Conservation (phyloP, 2,113 vertebrate genomes). For the Crypturellus undulatus region DNA sequence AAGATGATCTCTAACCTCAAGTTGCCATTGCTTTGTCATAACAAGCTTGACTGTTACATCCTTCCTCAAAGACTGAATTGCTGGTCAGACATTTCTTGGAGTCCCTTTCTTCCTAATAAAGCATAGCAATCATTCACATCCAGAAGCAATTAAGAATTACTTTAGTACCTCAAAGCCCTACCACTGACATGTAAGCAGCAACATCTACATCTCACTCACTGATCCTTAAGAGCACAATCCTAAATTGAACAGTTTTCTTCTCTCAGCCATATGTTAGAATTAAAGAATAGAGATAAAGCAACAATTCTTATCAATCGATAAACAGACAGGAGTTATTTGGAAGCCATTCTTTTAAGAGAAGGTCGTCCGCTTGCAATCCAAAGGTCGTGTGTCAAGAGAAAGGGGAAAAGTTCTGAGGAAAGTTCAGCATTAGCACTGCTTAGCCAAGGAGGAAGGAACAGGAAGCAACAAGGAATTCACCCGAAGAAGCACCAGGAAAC, state of each 20-base stretch:
- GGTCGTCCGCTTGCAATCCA: background rate
- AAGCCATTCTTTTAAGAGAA: constrained; percentile 33
- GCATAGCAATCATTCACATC: background rate
- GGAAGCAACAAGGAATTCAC: background rate
- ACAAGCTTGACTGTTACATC: background rate
- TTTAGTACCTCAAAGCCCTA: background rate
- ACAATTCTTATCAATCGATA: background rate
- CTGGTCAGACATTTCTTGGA: background rate
- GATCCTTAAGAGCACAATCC: background rate
- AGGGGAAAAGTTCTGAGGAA: constrained; percentile 8
- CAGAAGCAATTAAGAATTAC: background rate
- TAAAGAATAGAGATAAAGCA: background rate
- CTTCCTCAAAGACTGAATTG: background rate
- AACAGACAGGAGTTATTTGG: background rate
- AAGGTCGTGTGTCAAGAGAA: background rate
- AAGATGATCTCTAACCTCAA: background rate
- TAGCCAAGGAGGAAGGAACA: constrained; percentile 20
- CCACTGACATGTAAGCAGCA: background rate
- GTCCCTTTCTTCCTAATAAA: background rate
- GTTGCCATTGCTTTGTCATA: background rate
- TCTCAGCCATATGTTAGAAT: background rate
- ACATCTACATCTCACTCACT: background rate
- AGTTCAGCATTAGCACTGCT: background rate
- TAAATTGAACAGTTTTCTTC: background rate
- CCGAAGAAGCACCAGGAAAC: constrained; percentile 15